Evolutionary conservation across 2,888 invertebrate genomes (phyloP).

Genomic region (Pseudococcus longispinus): DNA sequence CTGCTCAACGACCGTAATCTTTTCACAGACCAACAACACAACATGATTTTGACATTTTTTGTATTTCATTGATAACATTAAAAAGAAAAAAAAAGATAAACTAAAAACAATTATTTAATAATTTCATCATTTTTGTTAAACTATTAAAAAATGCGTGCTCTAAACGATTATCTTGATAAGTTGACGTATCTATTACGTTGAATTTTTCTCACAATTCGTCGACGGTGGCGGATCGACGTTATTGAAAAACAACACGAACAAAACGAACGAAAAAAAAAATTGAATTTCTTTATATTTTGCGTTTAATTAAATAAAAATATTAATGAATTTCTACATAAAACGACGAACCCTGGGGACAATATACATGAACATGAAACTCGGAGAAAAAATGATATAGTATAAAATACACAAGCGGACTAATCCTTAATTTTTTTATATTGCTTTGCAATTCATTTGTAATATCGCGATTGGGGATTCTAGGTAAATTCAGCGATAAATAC

Average conservation of each 20-base stretch:
- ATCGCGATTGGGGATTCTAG: not conserved
- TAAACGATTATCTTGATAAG: slow-evolving; percentile 33
- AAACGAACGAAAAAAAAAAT: slow-evolving; percentile 20
- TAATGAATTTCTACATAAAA: not conserved
- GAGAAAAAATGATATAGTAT: not conserved
- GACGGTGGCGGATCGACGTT: not conserved
- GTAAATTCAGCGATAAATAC: slow-evolving; percentile 22
- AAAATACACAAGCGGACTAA: slow-evolving; percentile 11
- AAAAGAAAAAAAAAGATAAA: slow-evolving; percentile 27
- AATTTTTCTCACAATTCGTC: not conserved
- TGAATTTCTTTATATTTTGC: not conserved
- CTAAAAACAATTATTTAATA: slow-evolving; percentile 36
- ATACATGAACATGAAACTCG: not conserved
- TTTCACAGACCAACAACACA: not conserved
- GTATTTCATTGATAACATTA: slow-evolving; percentile 45
- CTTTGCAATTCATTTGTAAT: slow-evolving; percentile 10
- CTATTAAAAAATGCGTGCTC: slow-evolving; percentile 43
- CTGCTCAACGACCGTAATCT: not conserved
- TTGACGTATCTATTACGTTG: not conserved
- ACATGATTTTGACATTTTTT: not conserved
- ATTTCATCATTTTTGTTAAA: slow-evolving; percentile 32
- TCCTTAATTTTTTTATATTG: slow-evolving; percentile 9
- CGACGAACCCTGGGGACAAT: not conserved
- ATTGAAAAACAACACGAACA: not conserved
- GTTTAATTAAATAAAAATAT: slow-evolving; percentile 30